Percentiles rank a stretch among this genome's conserved stretches.
Evolutionary conservation across 2,888 invertebrate species (phyloP).

Genomic region (Hirudinaria manillensis): DNA sequence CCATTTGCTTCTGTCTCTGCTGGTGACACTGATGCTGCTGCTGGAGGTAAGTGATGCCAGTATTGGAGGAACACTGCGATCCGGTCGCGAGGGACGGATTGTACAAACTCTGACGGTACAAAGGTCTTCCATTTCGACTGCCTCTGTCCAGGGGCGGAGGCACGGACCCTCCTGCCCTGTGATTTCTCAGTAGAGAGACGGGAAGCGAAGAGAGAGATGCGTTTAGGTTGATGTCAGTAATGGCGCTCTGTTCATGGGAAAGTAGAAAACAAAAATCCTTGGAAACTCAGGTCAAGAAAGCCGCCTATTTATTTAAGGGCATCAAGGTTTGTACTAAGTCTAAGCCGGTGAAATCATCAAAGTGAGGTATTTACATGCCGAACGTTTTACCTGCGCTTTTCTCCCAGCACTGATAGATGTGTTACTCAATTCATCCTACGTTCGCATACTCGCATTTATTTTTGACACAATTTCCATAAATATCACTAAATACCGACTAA

Average conservation of each 20-base stretch:
- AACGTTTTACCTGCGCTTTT: too few relatives aligned
- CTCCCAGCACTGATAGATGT: too few relatives aligned
- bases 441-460: too few relatives aligned
- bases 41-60: conserved; percentile 20
- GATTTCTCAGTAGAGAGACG: neutral
- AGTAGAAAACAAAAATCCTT: neutral
- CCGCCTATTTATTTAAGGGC: too few relatives aligned
- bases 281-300: neutral
- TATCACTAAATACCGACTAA: too few relatives aligned
- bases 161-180: neutral
- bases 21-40: conserved; percentile 22
- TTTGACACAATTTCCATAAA: too few relatives aligned
- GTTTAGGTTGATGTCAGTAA: neutral
- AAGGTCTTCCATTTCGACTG: neutral
- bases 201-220: conserved; percentile 26
- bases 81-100: neutral
- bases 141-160: neutral
- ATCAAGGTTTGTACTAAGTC: too few relatives aligned
- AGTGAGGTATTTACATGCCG: too few relatives aligned
- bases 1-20: conserved; percentile 14
- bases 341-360: too few relatives aligned
- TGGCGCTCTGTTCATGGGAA: neutral
- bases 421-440: too few relatives aligned
- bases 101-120: conserved; percentile 12
- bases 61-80: conserved; percentile 1